Evolutionary conservation across 2,113 vertebrate genomes (phyloP).

Genomic region (Cebus imitator): DNA sequence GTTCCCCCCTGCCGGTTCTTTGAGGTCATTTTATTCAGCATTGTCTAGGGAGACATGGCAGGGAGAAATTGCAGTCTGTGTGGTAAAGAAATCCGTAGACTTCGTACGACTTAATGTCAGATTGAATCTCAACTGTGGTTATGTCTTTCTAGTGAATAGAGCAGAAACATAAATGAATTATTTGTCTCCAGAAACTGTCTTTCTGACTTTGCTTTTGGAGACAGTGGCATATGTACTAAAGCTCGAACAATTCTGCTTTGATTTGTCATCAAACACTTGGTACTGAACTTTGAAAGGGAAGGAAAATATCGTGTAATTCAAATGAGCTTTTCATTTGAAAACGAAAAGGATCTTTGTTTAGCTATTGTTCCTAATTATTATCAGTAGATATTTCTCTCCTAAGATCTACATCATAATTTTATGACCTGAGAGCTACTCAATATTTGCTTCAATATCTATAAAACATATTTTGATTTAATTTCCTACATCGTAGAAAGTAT

Average conservation of each 20-base stretch:
- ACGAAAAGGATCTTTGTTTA: not conserved
- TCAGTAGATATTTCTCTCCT: not conserved
- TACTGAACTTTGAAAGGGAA: conserved; percentile 57
- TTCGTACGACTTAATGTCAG: conserved; percentile 3
- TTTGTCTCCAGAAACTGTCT: conserved; percentile 62
- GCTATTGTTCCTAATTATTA: conserved; percentile 49
- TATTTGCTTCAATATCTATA: not conserved
- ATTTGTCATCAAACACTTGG: conserved; percentile 61
- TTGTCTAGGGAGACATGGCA: not conserved
- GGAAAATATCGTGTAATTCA: conserved; percentile 52
- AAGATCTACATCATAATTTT: not conserved
- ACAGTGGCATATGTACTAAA: conserved; percentile 19
- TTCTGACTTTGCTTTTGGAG: conserved; percentile 58
- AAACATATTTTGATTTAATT: conserved; percentile 12
- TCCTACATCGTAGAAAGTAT: not conserved
- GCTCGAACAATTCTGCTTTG: conserved; percentile 48
- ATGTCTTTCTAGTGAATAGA: conserved; percentile 55
- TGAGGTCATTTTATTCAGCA: not conserved
- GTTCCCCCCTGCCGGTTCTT: not conserved
- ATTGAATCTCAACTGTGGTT: conserved; percentile 35
- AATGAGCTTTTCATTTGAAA: conserved; percentile 38
- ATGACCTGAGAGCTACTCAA: not conserved
- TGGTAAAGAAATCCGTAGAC: conserved; percentile 2
- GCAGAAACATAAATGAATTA: conserved; percentile 54
- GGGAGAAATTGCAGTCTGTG: conserved; percentile 28